These are phyloP conservation scores for Drosophila willistoni DNA, from an alignment of 1,140 invertebrate genomes.

Conservation along the genomic window DNA sequence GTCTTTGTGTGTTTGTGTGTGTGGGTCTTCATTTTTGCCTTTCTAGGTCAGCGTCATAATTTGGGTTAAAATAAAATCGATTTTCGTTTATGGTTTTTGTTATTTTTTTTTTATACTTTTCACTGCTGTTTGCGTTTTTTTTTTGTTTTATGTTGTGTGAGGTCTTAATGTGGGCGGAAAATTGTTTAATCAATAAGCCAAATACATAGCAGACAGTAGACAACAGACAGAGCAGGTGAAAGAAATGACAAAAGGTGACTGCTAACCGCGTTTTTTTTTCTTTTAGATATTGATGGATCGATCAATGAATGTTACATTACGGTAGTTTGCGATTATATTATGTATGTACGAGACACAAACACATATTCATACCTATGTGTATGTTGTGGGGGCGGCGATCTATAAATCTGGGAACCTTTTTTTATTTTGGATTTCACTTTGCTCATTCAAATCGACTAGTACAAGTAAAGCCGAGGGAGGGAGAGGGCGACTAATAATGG, in stretches of 20 bases:
- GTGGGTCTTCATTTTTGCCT: conserved; percentile 26
- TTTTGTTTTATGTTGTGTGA: conserved; percentile 46
- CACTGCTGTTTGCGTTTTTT: conserved; percentile 19
- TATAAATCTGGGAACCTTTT: neutral
- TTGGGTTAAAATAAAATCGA: conserved; percentile 56
- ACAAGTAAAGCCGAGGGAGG: too few species aligned
- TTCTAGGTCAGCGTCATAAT: conserved; percentile 58
- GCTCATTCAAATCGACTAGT: too few species aligned
- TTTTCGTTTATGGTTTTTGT: conserved; percentile 55
- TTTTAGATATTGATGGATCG: conserved; percentile 10
- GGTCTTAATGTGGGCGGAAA: conserved; percentile 52
- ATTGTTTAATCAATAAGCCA: conserved; percentile 58
- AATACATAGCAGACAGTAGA: conserved; percentile 18
- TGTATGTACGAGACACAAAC: too few species aligned
- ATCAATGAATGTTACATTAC: conserved; percentile 13
- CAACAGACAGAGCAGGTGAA: conserved; percentile 26
- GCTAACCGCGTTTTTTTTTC: conserved; percentile 13
- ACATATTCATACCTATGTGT: too few species aligned
- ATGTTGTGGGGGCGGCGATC: neutral
- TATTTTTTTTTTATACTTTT: conserved; percentile 33
- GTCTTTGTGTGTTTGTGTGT: conserved; percentile 24
- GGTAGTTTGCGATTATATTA: conserved; percentile 10
- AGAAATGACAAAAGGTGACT: conserved; percentile 26
- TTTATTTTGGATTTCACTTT: too few species aligned
- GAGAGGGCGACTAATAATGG: neutral